phyloP scores from a whole-genome alignment of 2,113 vertebrate genomes.

The Eulemur rufifrons region DNA sequence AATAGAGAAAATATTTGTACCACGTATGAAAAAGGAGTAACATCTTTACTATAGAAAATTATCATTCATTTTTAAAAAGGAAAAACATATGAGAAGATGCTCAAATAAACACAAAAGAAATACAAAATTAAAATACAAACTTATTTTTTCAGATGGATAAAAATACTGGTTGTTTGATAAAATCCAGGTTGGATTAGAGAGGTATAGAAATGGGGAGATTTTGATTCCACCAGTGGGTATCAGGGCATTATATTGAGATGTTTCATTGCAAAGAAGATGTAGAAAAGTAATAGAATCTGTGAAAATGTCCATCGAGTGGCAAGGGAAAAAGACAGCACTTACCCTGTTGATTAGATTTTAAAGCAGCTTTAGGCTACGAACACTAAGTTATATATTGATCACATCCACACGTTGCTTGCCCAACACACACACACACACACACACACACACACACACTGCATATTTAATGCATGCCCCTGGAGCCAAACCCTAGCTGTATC shows the following conservation, averaged over 20 bases:
- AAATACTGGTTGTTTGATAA: background rate
- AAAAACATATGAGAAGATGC: background rate
- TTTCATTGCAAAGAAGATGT: background rate
- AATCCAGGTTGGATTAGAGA: background rate
- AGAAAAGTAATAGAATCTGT: background rate
- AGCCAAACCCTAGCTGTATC: background rate
- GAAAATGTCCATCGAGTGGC: background rate
- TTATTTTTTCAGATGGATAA: background rate
- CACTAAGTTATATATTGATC: background rate
- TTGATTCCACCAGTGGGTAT: background rate
- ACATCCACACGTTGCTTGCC: background rate
- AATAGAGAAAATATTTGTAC: background rate
- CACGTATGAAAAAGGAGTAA: background rate
- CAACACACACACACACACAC: background rate
- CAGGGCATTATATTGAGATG: background rate
- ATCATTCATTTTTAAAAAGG: background rate
- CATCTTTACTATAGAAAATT: background rate
- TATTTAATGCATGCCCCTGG: background rate
- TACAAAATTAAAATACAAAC: background rate
- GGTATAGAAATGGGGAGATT: background rate
- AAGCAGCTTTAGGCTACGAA: background rate
- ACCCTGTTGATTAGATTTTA: background rate
- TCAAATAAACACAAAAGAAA: background rate
- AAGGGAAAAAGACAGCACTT: background rate
- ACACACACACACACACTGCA: background rate